These are phyloP conservation scores for Drosophila sturtevanti DNA, from an alignment of 1,140 invertebrate genomes.

Conservation along the genomic window DNA sequence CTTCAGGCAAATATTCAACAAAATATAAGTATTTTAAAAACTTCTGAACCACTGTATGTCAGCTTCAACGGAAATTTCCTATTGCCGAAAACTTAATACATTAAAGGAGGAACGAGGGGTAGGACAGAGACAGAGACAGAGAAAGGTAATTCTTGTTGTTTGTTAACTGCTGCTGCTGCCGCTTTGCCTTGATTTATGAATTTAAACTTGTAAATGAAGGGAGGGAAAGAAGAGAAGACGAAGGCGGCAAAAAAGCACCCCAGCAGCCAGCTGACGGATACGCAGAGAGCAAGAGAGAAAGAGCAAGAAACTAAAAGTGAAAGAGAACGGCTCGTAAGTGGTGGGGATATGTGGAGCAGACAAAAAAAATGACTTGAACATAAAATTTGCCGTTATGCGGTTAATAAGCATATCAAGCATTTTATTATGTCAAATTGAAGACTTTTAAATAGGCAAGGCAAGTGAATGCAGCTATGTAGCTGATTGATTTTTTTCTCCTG, in stretches of 20 bases:
- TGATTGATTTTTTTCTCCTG: constrained; percentile 60
- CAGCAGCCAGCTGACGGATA: constrained; percentile 31
- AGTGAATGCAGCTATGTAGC: not conserved
- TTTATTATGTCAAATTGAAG: constrained; percentile 19
- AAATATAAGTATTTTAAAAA: not conserved
- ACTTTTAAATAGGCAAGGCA: not conserved
- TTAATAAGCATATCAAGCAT: constrained; percentile 34
- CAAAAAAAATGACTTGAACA: constrained; percentile 41
- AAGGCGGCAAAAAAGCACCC: constrained; percentile 29
- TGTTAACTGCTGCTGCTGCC: constrained; percentile 42
- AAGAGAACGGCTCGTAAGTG: constrained; percentile 17
- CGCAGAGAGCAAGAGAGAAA: not conserved
- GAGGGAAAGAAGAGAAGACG: constrained; percentile 15
- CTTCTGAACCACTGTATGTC: constrained; percentile 30
- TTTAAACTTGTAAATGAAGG: constrained; percentile 26
- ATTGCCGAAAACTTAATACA: constrained; percentile 41
- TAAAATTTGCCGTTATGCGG: constrained; percentile 24
- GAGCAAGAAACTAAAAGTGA: constrained; percentile 11
- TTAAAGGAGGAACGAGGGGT: constrained; percentile 11
- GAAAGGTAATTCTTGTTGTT: constrained; percentile 42
- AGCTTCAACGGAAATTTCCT: constrained; percentile 65
- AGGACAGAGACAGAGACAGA: not conserved
- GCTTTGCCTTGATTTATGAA: constrained; percentile 53
- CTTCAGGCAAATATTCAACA: not conserved
- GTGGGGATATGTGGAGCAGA: constrained; percentile 43